Evolutionary conservation across 2,797 vertebrate genomes (phyloP), one percentile per base, ranked within the genome.

Genomic region (Sebastes nivosus): DNA sequence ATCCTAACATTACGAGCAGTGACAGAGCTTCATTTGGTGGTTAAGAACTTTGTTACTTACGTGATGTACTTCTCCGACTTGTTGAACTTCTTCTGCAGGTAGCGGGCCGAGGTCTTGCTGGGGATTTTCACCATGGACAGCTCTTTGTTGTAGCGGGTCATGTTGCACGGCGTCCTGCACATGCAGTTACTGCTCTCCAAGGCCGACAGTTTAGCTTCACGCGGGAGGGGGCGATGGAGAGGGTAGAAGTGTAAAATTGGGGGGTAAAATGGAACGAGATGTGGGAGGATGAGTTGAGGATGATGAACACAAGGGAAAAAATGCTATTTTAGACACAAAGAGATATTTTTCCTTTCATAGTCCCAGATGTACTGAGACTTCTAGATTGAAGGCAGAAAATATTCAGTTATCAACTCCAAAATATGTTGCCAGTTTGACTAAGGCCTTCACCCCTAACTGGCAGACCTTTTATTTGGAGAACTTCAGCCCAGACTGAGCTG

Each of bases 91-190:
- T 99, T 99, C 96, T 99, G 98, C 80, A 99, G 96, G 94, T 99
- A 99, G 89, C 98, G 97, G 67, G 98, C 97, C 0, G 99, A 99
- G 0, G 99, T 99, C 94, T 98, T 99, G 95, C 98, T 99, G 92
- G 98, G 99, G 85, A 99, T 99, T 93, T 99, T 99, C 80, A 99
- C 99, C 99, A 99, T 99, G 93, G 99, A 99, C 79, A 99, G 96
- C 93, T 99, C 99, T 89, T 99, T 99, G 95, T 98, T 99, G 96
- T 98, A 99, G 72, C 99, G 97, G 46, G 98, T 99, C 94, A 97
- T 96, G 95, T 99, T 99, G 91, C 99, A 99, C 5, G 99, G 98
- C 0, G 97, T 98, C 92, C 97, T 95, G 93, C 98, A 99, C 92
- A 97, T 95, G 93, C 99, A 99, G 95, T 94, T 98, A 79, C 91